Percentiles rank a stretch among this genome's conserved stretches.
Conservation (phyloP, 2,113 vertebrate species). For the Crotalus viridis region DNA sequence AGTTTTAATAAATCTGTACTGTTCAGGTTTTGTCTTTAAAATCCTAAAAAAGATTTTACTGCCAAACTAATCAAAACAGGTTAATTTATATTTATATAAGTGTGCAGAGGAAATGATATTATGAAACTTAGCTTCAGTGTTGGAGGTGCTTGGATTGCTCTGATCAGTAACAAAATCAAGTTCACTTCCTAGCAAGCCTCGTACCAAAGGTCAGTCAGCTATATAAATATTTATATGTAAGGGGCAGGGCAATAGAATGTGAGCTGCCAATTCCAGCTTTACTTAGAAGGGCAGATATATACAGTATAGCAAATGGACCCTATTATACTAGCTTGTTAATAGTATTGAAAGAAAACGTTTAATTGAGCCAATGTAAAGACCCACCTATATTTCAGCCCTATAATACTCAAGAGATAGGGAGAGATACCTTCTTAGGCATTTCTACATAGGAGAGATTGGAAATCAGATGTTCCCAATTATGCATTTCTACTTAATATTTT, state of each 20-base stretch:
- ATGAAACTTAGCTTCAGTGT: background rate
- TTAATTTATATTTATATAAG: background rate
- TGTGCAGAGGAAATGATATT: background rate
- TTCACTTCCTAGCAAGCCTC: background rate
- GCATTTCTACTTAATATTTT: background rate
- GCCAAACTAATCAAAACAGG: background rate
- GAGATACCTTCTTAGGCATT: background rate
- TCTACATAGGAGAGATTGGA: background rate
- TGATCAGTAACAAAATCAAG: background rate
- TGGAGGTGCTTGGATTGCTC: background rate
- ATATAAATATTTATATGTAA: background rate
- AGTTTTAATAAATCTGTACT: background rate
- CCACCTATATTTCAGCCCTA: background rate
- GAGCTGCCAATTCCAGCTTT: background rate
- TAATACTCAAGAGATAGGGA: background rate
- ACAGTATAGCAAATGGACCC: background rate
- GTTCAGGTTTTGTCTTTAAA: background rate
- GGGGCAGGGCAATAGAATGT: background rate
- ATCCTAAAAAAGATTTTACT: background rate
- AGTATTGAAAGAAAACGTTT: background rate
- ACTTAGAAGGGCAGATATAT: background rate
- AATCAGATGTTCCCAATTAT: background rate
- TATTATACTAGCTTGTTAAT: background rate
- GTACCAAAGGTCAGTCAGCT: background rate
- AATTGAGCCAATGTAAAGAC: background rate